Conservation (phyloP, 2,113 vertebrate species). For the Rhinogobius similis region DNA sequence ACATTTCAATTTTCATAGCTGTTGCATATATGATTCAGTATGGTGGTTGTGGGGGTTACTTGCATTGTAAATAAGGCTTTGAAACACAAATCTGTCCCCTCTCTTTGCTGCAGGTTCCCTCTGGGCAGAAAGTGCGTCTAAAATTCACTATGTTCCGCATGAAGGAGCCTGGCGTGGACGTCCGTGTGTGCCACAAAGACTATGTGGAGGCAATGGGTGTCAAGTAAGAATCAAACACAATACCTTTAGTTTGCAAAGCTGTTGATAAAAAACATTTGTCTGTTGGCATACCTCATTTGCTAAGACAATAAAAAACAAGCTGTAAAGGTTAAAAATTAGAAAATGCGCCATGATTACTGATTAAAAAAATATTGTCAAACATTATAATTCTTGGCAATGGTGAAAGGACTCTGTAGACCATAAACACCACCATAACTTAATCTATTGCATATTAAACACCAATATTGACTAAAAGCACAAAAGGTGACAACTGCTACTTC, state of each 20-base stretch:
- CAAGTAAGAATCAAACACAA: slow-evolving; percentile 61
- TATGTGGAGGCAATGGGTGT: slow-evolving; percentile 68
- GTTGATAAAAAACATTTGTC: not conserved
- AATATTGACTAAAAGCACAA: not conserved
- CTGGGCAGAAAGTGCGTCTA: slow-evolving; percentile 62
- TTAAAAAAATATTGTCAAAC: too few relatives aligned
- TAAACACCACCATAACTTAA: not conserved
- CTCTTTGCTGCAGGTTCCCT: slow-evolving; percentile 63
- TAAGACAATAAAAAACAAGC: too few relatives aligned
- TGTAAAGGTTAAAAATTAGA: too few relatives aligned
- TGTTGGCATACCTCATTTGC: too few relatives aligned
- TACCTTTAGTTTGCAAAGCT: not conserved
- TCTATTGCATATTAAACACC: not conserved
- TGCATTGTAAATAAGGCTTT: slow-evolving; percentile 30
- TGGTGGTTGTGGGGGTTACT: slow-evolving; percentile 9
- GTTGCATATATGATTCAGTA: slow-evolving; percentile 5
- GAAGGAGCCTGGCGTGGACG: slow-evolving; percentile 77
- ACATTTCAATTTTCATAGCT: slow-evolving; percentile 20
- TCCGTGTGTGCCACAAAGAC: slow-evolving; percentile 74
- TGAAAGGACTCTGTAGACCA: not conserved
- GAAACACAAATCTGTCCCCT: slow-evolving; percentile 15
- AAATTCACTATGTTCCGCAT: slow-evolving; percentile 78
- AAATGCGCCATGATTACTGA: too few relatives aligned
- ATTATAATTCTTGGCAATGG: not conserved
- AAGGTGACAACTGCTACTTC: too few relatives aligned